Evolutionary conservation across 23 tunicate genomes (phyloP).

Genomic region (Pegea sp.): DNA sequence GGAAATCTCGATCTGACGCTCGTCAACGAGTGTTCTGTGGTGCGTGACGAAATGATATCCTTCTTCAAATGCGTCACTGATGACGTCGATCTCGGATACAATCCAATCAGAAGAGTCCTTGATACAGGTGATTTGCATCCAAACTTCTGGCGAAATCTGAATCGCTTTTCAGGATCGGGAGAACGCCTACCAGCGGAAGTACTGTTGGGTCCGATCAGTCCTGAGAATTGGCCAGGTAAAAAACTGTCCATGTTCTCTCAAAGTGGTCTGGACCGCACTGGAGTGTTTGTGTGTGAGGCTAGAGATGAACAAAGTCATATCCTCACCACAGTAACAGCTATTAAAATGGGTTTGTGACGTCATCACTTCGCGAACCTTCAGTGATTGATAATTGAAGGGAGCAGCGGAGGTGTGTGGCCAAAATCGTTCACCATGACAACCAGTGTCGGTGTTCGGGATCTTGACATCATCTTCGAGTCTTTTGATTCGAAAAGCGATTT

Average conservation of each 20-base stretch:
- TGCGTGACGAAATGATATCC: conserved; percentile 26
- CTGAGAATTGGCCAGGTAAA: conserved; percentile 76
- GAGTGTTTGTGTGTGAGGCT: conserved; percentile 55
- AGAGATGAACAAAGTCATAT: conserved; percentile 28
- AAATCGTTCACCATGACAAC: conserved; percentile 33
- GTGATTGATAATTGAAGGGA: conserved; percentile 9
- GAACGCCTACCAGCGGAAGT: conserved; percentile 21
- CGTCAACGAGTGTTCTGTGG: conserved; percentile 46
- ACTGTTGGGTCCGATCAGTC: conserved; percentile 41
- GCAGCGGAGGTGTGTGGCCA: conserved; percentile 67
- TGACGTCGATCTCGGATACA: conserved; percentile 11
- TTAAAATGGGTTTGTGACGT: conserved; percentile 19
- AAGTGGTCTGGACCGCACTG: conserved; percentile 47
- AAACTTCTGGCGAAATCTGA: neutral
- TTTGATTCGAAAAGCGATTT: conserved; percentile 18
- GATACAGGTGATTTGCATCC: conserved; percentile 42
- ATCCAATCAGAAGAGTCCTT: conserved; percentile 22
- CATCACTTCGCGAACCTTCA: neutral
- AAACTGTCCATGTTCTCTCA: conserved; percentile 49
- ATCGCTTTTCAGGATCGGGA: conserved; percentile 37
- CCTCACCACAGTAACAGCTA: conserved; percentile 11
- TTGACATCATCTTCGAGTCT: conserved; percentile 16
- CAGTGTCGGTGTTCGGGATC: conserved; percentile 15
- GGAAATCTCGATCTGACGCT: conserved; percentile 26
- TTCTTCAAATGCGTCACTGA: conserved; percentile 62